Evolutionary conservation across 2,113 vertebrate species (phyloP), one percentile per base, ranked within the genome.

Genomic region (Indicator indicator): DNA sequence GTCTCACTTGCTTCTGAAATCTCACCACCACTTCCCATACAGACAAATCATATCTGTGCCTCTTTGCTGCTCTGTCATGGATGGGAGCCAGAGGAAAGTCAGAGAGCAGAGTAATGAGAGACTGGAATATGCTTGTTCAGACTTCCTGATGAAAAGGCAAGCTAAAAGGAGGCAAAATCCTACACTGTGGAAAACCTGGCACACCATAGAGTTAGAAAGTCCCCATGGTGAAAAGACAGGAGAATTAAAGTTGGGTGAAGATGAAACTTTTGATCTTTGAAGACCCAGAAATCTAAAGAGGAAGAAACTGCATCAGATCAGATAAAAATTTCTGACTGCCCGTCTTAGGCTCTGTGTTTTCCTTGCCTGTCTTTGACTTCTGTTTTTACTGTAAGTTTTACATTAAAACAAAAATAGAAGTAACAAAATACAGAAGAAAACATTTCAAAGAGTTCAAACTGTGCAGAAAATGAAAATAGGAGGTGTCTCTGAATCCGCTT

Each of bases 21-120:
- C 36, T 62, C 78, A 54, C 20, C 36, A 27, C 26, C 1, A 13
- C n/a, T 83, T 62, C 28, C 71, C 68, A 55, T 16, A 68, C 40
- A 65, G 33, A 26, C 42, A 72, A n/a, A 55, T 4, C 0, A 0
- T 28, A 33, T 10, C 60, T 63, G 64, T 73, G 78, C 30, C 52
- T 73, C 78, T 46, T 62, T 16, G 46, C 44, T 13, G 58, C 55
- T 63, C 70, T 5, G 10, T 19, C 12, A 21, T 11, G 40, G 64
- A 42, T 0, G 0, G 38, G 64, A 76, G 90, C 40, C 82, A 83
- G 60, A 24, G 40, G n/a, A 19, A 50, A 69, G 36, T 23, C 50
- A n/a, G 63, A 16, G 21, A 69, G 50, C 38, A 64, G 81, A 73
- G 79, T 33, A 27, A 28, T 0, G 0, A 73, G 81, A 72, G 32